Evolutionary conservation across 2,888 invertebrate species (phyloP).

Genomic region (Sminthurinus aureus): DNA sequence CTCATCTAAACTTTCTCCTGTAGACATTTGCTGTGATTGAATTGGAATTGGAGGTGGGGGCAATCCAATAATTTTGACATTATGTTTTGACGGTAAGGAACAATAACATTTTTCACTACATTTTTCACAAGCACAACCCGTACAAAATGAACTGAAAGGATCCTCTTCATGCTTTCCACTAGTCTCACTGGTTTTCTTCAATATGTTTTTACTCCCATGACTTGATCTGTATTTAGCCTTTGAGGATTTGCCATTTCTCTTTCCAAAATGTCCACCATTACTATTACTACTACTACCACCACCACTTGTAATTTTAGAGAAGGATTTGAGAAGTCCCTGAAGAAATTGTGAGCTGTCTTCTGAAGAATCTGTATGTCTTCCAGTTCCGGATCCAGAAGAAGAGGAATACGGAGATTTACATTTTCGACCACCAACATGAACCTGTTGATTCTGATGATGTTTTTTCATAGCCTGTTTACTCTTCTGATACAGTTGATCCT

Average conservation of each 20-base stretch:
- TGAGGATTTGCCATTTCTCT: not conserved
- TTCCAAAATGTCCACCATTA: not conserved
- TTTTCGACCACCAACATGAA: constrained; percentile 47
- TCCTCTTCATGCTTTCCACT: constrained; percentile 50
- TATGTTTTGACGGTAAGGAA: constrained; percentile 66
- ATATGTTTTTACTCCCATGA: constrained; percentile 16
- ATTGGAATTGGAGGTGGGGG: constrained; percentile 42
- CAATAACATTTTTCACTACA: constrained; percentile 83
- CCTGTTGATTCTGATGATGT: constrained; percentile 70
- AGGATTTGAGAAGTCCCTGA: constrained; percentile 57
- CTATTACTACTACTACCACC: not conserved
- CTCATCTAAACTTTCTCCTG: not conserved
- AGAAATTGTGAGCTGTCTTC: constrained; percentile 59
- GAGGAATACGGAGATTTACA: not conserved
- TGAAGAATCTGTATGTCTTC: constrained; percentile 33
- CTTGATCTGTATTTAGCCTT: constrained; percentile 9
- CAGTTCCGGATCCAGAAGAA: no score
- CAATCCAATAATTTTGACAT: constrained; percentile 40
- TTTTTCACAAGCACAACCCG: constrained; percentile 85
- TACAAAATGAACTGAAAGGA: constrained; percentile 67
- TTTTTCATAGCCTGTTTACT: constrained; percentile 89
- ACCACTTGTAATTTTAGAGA: constrained; percentile 53
- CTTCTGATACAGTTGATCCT: constrained; percentile 88
- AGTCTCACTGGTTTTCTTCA: constrained; percentile 52
- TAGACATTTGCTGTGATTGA: not conserved